Evolutionary conservation across 2,113 vertebrate genomes (phyloP).

Genomic region (Sigmodon hispidus): DNA sequence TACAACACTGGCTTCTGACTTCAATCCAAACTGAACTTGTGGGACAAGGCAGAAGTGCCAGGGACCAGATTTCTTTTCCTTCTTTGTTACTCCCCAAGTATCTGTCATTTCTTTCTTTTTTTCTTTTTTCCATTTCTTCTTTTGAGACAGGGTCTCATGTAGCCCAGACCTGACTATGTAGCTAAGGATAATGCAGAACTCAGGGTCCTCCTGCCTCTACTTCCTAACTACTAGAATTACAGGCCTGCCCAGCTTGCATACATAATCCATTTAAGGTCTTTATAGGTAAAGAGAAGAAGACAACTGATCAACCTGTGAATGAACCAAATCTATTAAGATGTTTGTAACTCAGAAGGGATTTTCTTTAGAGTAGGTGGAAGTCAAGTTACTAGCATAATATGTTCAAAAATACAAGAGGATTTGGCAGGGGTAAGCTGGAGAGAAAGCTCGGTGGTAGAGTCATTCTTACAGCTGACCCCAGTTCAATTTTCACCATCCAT

Average conservation of each 20-base stretch:
- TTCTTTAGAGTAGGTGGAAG: conserved; percentile 11
- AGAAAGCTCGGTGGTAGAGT: not conserved
- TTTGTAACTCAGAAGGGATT: not conserved
- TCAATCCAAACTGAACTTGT: not conserved
- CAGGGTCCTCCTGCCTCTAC: not conserved
- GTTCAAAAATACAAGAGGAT: conserved; percentile 21
- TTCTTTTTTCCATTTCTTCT: not conserved
- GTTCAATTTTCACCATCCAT: not conserved
- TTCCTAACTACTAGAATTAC: not conserved
- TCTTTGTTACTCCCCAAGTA: not conserved
- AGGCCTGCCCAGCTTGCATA: not conserved
- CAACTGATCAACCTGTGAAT: not conserved
- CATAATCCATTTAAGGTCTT: not conserved
- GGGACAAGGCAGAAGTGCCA: not conserved
- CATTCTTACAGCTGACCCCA: not conserved
- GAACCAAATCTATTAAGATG: not conserved
- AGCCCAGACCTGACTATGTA: not conserved
- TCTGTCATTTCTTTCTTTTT: not conserved
- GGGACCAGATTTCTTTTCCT: not conserved
- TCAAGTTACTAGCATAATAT: not conserved
- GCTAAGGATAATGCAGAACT: not conserved
- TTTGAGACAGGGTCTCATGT: not conserved
- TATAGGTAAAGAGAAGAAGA: not conserved
- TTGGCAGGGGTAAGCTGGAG: not conserved
- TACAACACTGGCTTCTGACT: conserved; percentile 17